phyloP scores from a whole-genome alignment of 2,113 vertebrate genomes.

The Thermophis baileyi region DNA sequence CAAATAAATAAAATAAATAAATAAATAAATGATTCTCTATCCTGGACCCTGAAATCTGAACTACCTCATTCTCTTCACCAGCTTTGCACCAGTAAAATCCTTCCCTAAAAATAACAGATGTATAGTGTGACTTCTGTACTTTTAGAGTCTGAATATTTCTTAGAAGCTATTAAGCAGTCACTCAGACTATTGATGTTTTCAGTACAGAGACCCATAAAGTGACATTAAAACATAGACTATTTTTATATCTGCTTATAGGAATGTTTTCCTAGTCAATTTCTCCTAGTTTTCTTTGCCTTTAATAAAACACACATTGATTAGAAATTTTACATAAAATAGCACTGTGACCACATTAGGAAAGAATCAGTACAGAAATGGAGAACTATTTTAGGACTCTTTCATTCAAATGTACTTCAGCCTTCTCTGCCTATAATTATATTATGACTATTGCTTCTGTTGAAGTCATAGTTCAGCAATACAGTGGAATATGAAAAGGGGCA shows the following conservation, averaged over 20 bases:
- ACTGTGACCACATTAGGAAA: not conserved
- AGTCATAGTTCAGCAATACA: constrained; percentile 19
- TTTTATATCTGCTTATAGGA: not conserved
- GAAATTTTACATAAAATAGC: constrained; percentile 25
- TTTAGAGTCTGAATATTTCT: constrained; percentile 51
- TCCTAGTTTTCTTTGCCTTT: not conserved
- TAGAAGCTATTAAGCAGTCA: constrained; percentile 43
- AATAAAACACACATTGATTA: not conserved
- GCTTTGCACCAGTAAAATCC: constrained; percentile 40
- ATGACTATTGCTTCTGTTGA: constrained; percentile 19
- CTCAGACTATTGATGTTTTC: not conserved
- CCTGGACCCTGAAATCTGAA: constrained; percentile 7
- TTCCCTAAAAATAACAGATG: constrained; percentile 63
- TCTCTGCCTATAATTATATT: constrained; percentile 23
- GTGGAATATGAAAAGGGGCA: constrained; percentile 4
- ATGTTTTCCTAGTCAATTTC: constrained; percentile 3
- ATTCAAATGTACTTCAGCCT: constrained; percentile 27
- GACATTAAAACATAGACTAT: constrained; percentile 19
- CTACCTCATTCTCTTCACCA: constrained; percentile 55
- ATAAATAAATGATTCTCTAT: constrained; percentile 46
- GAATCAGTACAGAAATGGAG: constrained; percentile 38
- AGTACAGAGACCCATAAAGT: constrained; percentile 24
- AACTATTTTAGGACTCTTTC: constrained; percentile 37
- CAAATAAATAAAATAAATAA: too few relatives aligned
- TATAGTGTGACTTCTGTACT: constrained; percentile 58